These are phyloP conservation scores for Triplophysa tibetana DNA, from an alignment of 2,113 vertebrate genomes.

Conservation along the genomic window DNA sequence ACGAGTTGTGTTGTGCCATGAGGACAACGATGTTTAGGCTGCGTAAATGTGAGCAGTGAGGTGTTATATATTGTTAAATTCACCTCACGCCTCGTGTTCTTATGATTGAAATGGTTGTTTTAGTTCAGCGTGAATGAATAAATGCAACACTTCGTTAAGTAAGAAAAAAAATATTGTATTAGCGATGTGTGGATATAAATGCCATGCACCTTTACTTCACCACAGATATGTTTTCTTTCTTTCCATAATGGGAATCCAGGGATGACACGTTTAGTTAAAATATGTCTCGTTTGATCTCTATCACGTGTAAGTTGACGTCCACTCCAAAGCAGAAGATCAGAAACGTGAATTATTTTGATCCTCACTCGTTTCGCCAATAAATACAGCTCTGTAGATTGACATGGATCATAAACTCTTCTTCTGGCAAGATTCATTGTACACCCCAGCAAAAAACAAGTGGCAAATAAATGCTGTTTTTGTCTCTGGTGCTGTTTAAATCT, in stretches of 20 bases:
- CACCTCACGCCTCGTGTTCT: background rate
- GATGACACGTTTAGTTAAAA: background rate
- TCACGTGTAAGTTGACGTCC: background rate
- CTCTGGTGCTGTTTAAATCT: background rate
- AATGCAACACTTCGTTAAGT: too few relatives aligned
- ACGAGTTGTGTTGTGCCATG: too few relatives aligned
- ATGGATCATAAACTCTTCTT: background rate
- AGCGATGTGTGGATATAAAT: too few relatives aligned
- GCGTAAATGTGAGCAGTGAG: background rate
- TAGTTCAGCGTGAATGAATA: too few relatives aligned
- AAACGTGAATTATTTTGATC: too few relatives aligned
- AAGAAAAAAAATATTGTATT: too few relatives aligned
- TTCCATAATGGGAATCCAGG: background rate
- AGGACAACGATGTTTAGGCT: background rate
- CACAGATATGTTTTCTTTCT: too few relatives aligned
- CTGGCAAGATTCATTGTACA: background rate
- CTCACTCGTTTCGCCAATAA: background rate
- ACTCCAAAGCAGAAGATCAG: background rate
- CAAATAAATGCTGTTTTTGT: background rate
- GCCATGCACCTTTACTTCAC: too few relatives aligned
- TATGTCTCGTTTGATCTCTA: background rate
- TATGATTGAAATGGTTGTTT: background rate
- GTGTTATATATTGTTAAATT: background rate
- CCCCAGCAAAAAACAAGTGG: background rate
- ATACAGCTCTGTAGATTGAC: background rate